phyloP scores from a whole-genome alignment of 1,140 invertebrate genomes.

The Neodiprion lecontei region DNA sequence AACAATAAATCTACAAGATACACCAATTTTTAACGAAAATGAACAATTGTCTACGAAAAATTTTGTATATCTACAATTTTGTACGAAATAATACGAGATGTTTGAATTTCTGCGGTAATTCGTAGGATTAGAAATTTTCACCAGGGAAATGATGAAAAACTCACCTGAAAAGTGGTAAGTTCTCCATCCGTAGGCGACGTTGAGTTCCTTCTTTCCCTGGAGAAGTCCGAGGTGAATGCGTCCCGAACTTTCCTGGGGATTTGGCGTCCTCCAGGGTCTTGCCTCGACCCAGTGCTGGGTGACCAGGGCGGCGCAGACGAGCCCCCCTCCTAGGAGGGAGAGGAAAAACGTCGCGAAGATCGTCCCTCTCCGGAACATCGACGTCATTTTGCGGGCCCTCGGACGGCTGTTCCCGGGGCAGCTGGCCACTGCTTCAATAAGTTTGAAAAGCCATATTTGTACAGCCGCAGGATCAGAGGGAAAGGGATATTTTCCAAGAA shows the following conservation, averaged over 20 bases:
- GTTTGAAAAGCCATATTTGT: background rate
- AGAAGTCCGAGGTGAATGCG: conserved; percentile 85
- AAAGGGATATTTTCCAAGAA: too few relatives aligned
- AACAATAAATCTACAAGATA: too few relatives aligned
- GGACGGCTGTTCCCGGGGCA: background rate
- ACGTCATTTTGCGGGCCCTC: conserved; percentile 34
- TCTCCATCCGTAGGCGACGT: conserved; percentile 83
- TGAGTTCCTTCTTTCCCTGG: conserved; percentile 81
- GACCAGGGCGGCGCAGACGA: conserved; percentile 83
- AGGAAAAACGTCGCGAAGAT: conserved; percentile 90
- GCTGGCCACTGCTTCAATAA: background rate
- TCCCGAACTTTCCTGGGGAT: conserved; percentile 76
- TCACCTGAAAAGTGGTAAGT: conserved; percentile 76
- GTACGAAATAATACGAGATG: background rate
- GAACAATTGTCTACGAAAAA: background rate
- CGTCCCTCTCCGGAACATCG: conserved; percentile 77
- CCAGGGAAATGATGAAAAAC: conserved; percentile 17
- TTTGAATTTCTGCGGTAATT: too few relatives aligned
- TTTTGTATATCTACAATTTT: background rate
- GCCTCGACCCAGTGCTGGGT: conserved; percentile 90
- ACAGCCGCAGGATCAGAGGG: too few relatives aligned
- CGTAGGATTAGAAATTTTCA: too few relatives aligned
- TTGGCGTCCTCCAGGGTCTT: conserved; percentile 71
- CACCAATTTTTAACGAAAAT: too few relatives aligned
- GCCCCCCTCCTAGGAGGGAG: conserved; percentile 80